phyloP scores from a whole-genome alignment of 2,888 invertebrate genomes.

The Leptopilina myrica region DNA sequence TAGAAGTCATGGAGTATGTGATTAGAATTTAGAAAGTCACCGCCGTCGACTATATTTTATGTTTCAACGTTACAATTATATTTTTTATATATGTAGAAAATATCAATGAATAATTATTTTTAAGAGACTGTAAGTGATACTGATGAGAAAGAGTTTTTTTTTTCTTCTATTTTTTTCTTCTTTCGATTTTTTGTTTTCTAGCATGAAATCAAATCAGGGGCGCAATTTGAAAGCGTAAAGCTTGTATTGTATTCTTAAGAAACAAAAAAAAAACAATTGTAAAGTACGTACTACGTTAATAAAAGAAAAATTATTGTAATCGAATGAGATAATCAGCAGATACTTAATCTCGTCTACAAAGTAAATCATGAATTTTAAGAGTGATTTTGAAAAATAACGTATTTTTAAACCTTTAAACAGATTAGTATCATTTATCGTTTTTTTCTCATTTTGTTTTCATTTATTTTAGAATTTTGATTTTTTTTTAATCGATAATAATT shows the following conservation, averaged over 20 bases:
- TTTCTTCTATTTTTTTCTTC: conserved; percentile 19
- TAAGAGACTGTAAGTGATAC: conserved; percentile 26
- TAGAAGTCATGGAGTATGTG: conserved; percentile 25
- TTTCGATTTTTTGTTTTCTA: conserved; percentile 8
- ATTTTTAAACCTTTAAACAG: too few species aligned
- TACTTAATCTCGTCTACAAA: too few species aligned
- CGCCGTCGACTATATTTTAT: conserved; percentile 31
- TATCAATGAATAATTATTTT: conserved; percentile 26
- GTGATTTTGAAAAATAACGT: too few species aligned
- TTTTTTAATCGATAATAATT: too few species aligned
- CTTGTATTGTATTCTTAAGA: conserved; percentile 27
- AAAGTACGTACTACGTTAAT: conserved; percentile 26
- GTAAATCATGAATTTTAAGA: too few species aligned
- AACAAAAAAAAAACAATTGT: conserved; percentile 11
- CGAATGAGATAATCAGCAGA: not conserved
- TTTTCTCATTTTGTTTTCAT: too few species aligned
- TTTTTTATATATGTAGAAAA: conserved; percentile 34
- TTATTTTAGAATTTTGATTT: too few species aligned
- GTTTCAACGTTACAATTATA: conserved; percentile 38
- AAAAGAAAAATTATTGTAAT: not conserved
- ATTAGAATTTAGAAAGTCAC: conserved; percentile 26
- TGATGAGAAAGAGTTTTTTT: conserved; percentile 8
- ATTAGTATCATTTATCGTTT: conserved; percentile 8
- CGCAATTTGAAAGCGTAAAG: not conserved
- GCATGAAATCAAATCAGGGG: conserved; percentile 34